Percentiles rank a stretch among this genome's conserved stretches.
These are phyloP conservation scores for Drosophila sproati DNA, from an alignment of 1,140 invertebrate species.

Conservation along the genomic window DNA sequence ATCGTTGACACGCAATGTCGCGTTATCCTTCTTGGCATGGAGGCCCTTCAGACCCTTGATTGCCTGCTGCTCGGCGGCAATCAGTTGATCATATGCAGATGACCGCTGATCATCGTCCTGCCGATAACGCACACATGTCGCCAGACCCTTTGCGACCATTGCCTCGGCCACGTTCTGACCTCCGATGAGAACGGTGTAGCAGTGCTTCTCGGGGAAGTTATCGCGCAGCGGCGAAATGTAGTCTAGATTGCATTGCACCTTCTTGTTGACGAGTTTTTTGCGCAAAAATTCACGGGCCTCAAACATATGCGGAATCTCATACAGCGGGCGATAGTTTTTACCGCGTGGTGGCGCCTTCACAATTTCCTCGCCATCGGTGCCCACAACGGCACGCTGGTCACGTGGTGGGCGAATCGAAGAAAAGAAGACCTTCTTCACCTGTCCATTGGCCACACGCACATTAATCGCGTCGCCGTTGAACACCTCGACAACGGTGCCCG, in stretches of 20 bases:
- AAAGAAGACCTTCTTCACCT: slow-evolving; percentile 96
- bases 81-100: slow-evolving; percentile 96
- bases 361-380: slow-evolving; percentile 85
- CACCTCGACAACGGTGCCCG: slow-evolving; percentile 95
- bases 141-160: slow-evolving; percentile 95
- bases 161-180: slow-evolving; percentile 97
- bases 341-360: slow-evolving; percentile 87
- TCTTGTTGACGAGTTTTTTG: slow-evolving; percentile 98
- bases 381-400: slow-evolving; percentile 85
- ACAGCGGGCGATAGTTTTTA: slow-evolving; percentile 93
- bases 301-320: slow-evolving; percentile 99
- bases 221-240: slow-evolving; percentile 98
- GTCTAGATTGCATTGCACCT: slow-evolving; percentile 96
- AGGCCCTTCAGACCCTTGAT: slow-evolving; percentile 93
- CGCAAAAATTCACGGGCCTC: slow-evolving; percentile 98
- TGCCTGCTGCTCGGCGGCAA: slow-evolving; percentile 97
- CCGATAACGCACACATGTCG: slow-evolving; percentile 95
- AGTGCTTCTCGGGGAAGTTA: slow-evolving; percentile 97
- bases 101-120: slow-evolving; percentile 98
- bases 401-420: slow-evolving; percentile 97
- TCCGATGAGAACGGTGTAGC: slow-evolving; percentile 95
- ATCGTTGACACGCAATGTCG: slow-evolving; percentile 94
- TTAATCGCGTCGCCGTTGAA: slow-evolving; percentile 97
- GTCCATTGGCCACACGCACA: slow-evolving; percentile 92
- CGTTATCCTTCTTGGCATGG: slow-evolving; percentile 94